These are phyloP conservation scores for Oasisia sp. DNA, from an alignment of 2,888 invertebrate genomes.

Conservation along the genomic window DNA sequence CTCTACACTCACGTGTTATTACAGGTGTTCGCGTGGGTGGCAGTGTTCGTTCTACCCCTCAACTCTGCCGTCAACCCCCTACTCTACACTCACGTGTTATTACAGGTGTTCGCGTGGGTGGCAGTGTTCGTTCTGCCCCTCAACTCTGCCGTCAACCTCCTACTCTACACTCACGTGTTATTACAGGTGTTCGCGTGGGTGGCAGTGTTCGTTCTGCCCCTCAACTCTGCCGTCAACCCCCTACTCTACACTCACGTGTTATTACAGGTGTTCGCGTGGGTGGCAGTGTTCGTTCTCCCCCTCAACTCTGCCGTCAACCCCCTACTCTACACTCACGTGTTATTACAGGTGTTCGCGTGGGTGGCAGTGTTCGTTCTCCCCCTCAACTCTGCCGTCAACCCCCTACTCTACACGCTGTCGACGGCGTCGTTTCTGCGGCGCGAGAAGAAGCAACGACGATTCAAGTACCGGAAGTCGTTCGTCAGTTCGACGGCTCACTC, in stretches of 20 bases:
- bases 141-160: conserved; percentile 64
- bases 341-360: conserved; percentile 30
- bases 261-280: conserved; percentile 69
- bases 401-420: conserved; percentile 35
- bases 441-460: conserved; percentile 24
- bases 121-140: conserved; percentile 70
- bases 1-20: conserved; percentile 60
- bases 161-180: neutral
- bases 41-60: conserved; percentile 35
- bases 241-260: conserved; percentile 68
- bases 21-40: conserved; percentile 32
- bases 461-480: conserved; percentile 58
- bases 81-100: conserved; percentile 35
- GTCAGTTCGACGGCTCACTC: conserved; percentile 44
- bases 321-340: conserved; percentile 67
- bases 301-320: conserved; percentile 70
- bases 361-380: conserved; percentile 37
- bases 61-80: conserved; percentile 33
- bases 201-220: conserved; percentile 69
- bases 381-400: conserved; percentile 34
- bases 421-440: conserved; percentile 17
- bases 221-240: conserved; percentile 70
- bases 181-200: conserved; percentile 69
- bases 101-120: conserved; percentile 69
- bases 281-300: conserved; percentile 70